These are phyloP conservation scores for Heliconius charithonia DNA, from an alignment of 2,888 invertebrate species.

Conservation along the genomic window DNA sequence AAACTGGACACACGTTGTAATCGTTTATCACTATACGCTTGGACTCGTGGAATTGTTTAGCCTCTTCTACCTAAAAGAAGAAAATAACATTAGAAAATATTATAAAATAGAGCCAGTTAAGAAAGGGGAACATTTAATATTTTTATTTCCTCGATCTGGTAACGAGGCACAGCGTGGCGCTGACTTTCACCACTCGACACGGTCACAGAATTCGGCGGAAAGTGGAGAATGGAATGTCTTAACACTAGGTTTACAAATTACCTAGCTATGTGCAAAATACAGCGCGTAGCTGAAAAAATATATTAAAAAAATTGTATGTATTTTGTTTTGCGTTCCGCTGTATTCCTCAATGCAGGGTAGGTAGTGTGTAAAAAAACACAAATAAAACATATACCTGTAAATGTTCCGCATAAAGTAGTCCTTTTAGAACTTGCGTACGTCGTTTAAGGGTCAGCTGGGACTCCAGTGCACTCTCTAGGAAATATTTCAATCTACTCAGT, in stretches of 20 bases:
- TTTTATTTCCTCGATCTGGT: not conserved
- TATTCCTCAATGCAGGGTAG: too few species aligned
- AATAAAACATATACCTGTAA: conserved; percentile 84
- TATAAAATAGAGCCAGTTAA: not conserved
- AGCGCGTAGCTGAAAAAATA: too few species aligned
- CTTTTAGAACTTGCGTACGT: conserved; percentile 90
- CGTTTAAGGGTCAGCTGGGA: conserved; percentile 89
- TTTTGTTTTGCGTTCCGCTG: too few species aligned
- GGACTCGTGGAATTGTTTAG: conserved; percentile 91
- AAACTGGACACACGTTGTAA: conserved; percentile 94
- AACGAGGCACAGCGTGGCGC: too few species aligned
- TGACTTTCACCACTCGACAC: too few species aligned
- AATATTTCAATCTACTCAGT: conserved; percentile 89
- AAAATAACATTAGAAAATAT: not conserved
- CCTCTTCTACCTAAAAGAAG: conserved; percentile 87
- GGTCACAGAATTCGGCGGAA: not conserved
- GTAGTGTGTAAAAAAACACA: not conserved
- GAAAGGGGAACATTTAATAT: not conserved
- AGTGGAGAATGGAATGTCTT: not conserved
- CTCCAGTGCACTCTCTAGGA: conserved; percentile 91
- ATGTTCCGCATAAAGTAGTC: conserved; percentile 93
- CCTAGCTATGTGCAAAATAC: too few species aligned
- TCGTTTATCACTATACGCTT: conserved; percentile 93
- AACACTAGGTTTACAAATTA: not conserved
- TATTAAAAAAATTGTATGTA: too few species aligned